Evolutionary conservation across 2,113 vertebrate genomes (phyloP), one percentile per base, ranked within the genome.

Genomic region (Proterorhinus semilunaris): DNA sequence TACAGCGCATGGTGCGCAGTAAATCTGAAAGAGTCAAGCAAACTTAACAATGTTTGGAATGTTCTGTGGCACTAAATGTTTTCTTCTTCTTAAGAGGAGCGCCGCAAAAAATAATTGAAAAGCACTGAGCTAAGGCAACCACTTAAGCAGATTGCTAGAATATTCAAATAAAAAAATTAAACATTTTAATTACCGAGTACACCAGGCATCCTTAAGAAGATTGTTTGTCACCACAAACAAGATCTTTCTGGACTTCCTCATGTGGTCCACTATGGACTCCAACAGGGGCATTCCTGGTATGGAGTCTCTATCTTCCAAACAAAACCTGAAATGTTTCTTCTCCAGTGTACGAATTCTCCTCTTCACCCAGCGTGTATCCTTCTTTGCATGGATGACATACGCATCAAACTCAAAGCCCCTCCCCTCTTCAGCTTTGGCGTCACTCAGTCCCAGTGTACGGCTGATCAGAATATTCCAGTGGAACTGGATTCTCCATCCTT

Each of bases 401-500:
- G 95, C 97, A 45, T 96, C 94, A 6, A 93, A 96, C 58, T 89
- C 54, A 84, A 92, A 96, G 2, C 58, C 53, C 17, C 91, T 85
- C 46, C 89, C 85, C 57, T 92, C 86, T 6, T 80, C 81, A 12
- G 69, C 81, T 6, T 81, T 92, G 74, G 93, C 86, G 55, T 97
- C 94, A 65, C 91, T 95, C 70, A 95, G 93, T 7, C 96, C 97
- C 2, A 99, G 90, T 7, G 92, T 85, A 63, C 93, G 92, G 76
- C 94, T 96, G 51, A 96, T 89, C 27, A 91, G 50, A 81, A 98
- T 86, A 76, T 94, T 95, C 94, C 95, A 97, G 62, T 95, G 95
- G 81, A 98, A 99, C 74, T 90, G 87, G 79, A 98, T 92, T 75
- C 95, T 95, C 98, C 98, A 99, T 10, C 96, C 95, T 46, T 98